Evolutionary conservation across 2,888 invertebrate species (phyloP).

Genomic region (Coelinius sp.): DNA sequence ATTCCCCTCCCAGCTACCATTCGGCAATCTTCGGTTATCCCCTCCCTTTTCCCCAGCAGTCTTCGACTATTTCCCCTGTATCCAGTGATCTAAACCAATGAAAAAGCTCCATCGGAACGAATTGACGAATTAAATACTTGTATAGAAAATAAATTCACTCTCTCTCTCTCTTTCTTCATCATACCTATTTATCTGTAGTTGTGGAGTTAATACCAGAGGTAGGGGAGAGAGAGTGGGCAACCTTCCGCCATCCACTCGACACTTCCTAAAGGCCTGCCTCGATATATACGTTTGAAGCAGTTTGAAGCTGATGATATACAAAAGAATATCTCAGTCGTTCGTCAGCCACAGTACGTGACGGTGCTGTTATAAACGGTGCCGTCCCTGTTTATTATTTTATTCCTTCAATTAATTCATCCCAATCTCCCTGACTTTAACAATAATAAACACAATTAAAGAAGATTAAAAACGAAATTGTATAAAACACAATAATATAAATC

Average conservation of each 20-base stretch:
- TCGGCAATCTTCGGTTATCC: conserved; percentile 39
- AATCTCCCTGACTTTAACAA: background rate
- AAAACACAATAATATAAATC: background rate
- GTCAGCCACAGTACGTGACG: conserved; percentile 59
- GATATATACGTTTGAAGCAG: conserved; percentile 32
- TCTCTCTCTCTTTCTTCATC: conserved; percentile 30
- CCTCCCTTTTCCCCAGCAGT: conserved; percentile 41
- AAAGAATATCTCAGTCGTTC: conserved; percentile 62
- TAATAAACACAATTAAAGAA: background rate
- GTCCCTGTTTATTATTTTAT: conserved; percentile 39
- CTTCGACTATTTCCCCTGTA: conserved; percentile 63
- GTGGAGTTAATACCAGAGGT: conserved; percentile 20
- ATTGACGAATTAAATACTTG: too few species aligned
- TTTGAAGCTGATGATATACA: conserved; percentile 51
- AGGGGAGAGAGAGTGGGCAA: conserved; percentile 47
- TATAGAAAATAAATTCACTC: background rate
- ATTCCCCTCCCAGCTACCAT: conserved; percentile 37
- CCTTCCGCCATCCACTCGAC: conserved; percentile 56
- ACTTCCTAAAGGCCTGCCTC: conserved; percentile 55
- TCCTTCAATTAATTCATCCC: background rate
- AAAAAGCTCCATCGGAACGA: conserved; percentile 9
- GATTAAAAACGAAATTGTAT: conserved; percentile 8
- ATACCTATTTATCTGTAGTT: conserved; percentile 28
- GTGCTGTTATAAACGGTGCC: conserved; percentile 44
- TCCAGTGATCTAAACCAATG: conserved; percentile 26